phyloP scores from a whole-genome alignment of 1,140 invertebrate genomes.

The Papilio xuthus region DNA sequence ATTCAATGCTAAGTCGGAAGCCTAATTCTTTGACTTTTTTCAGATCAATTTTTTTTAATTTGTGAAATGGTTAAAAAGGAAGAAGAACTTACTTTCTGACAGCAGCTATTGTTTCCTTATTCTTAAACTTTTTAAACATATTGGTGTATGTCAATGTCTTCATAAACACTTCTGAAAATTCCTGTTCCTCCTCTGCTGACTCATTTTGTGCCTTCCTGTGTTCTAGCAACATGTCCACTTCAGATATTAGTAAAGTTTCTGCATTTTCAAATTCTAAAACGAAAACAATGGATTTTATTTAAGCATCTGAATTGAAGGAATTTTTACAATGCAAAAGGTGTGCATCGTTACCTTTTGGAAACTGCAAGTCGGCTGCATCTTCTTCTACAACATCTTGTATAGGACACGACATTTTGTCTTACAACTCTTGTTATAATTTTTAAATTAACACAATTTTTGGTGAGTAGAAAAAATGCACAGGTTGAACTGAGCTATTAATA shows the following conservation, averaged over 20 bases:
- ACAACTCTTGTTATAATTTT: not conserved
- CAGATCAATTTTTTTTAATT: not conserved
- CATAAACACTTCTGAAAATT: constrained; percentile 99
- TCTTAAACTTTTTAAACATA: constrained; percentile 98
- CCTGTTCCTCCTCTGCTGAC: constrained; percentile 98
- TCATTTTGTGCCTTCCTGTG: constrained; percentile 99
- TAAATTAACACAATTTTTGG: not conserved
- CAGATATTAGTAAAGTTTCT: constrained; percentile 98
- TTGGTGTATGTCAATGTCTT: constrained; percentile 98
- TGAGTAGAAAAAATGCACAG: not conserved
- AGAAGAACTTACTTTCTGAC: constrained; percentile 90
- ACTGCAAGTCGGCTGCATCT: constrained; percentile 92
- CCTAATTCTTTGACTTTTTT: not conserved
- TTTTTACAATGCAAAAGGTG: constrained; percentile 25
- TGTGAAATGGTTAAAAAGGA: not conserved
- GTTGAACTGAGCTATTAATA: not conserved
- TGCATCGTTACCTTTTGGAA: constrained; percentile 88
- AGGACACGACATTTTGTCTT: constrained; percentile 61
- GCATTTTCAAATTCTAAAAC: constrained; percentile 98
- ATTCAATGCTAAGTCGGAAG: too few species aligned
- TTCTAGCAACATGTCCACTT: constrained; percentile 98
- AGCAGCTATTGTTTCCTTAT: constrained; percentile 98
- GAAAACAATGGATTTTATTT: constrained; percentile 33
- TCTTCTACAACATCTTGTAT: constrained; percentile 88
- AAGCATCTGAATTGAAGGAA: not conserved